A percentile compares a stretch with the other conserved stretches of the same genome.
phyloP scores from a whole-genome alignment of 2,797 vertebrate genomes.

The Lepus townsendii region DNA sequence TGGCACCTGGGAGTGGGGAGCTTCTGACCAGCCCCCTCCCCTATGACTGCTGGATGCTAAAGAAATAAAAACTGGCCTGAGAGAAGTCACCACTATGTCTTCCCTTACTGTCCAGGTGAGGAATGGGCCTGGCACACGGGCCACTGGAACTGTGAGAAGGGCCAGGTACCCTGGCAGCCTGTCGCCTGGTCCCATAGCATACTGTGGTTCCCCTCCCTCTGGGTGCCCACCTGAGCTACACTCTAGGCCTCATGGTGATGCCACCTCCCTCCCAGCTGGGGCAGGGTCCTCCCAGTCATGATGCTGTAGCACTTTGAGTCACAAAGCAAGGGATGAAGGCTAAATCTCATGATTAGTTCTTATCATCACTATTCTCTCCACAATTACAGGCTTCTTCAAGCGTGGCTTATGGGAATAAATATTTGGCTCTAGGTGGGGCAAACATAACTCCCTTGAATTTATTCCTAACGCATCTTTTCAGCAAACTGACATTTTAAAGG shows the following conservation, averaged over 20 bases:
- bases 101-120: neutral
- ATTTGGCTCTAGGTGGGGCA: constrained; percentile 65
- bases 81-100: neutral
- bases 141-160: neutral
- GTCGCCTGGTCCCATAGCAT: neutral
- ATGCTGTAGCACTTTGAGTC: neutral
- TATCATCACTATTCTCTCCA: constrained; percentile 40
- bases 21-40: neutral
- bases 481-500: neutral
- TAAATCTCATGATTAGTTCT: neutral
- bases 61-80: neutral
- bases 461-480: constrained; percentile 22
- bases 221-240: neutral
- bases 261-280: neutral
- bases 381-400: constrained; percentile 73
- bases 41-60: neutral
- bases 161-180: neutral
- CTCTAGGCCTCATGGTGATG: neutral
- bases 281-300: neutral
- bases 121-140: neutral
- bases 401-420: constrained; percentile 82
- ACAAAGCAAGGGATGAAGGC: neutral
- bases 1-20: neutral
- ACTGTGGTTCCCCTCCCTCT: neutral
- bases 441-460: constrained; percentile 23